Percentiles rank a stretch among this genome's conserved stretches.
Evolutionary conservation across 2,888 invertebrate species (phyloP).

Genomic region (Nysson spinosus): DNA sequence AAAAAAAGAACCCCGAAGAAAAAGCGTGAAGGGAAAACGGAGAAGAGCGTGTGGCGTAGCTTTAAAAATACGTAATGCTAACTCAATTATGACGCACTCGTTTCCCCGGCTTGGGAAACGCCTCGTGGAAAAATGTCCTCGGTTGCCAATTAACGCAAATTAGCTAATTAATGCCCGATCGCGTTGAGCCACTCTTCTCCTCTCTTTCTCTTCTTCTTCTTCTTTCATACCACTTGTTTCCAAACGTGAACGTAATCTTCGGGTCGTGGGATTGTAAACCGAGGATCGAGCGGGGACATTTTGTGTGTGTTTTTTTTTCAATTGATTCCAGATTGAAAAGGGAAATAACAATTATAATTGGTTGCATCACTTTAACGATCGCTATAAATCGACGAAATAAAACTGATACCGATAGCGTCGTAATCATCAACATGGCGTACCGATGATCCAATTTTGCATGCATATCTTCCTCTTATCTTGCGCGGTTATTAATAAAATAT

Average conservation of each 20-base stretch:
- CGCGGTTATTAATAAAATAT: too few species aligned
- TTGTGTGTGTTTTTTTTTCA: constrained; percentile 26
- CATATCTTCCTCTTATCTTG: neutral
- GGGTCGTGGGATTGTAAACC: constrained; percentile 43
- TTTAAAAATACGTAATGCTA: constrained; percentile 70
- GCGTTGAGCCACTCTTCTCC: constrained; percentile 6
- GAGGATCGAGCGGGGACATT: constrained; percentile 15
- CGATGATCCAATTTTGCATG: neutral
- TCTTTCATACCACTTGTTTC: neutral
- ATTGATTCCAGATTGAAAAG: too few species aligned
- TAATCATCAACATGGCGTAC: constrained; percentile 12
- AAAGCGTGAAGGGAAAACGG: constrained; percentile 12
- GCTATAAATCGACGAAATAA: constrained; percentile 35
- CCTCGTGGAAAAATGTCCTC: constrained; percentile 73
- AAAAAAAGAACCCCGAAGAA: neutral
- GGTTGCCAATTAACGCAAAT: constrained; percentile 74
- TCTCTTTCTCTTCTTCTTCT: neutral
- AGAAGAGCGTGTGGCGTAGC: constrained; percentile 43
- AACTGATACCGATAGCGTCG: constrained; percentile 22
- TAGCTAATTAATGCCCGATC: constrained; percentile 75
- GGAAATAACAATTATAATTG: too few species aligned
- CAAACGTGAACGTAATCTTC: neutral
- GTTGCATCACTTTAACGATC: constrained; percentile 34
- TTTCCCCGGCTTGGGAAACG: constrained; percentile 75
- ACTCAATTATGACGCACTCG: constrained; percentile 77